phyloP scores from a whole-genome alignment of 2,888 invertebrate species.

The Meghimatium bilineatum region DNA sequence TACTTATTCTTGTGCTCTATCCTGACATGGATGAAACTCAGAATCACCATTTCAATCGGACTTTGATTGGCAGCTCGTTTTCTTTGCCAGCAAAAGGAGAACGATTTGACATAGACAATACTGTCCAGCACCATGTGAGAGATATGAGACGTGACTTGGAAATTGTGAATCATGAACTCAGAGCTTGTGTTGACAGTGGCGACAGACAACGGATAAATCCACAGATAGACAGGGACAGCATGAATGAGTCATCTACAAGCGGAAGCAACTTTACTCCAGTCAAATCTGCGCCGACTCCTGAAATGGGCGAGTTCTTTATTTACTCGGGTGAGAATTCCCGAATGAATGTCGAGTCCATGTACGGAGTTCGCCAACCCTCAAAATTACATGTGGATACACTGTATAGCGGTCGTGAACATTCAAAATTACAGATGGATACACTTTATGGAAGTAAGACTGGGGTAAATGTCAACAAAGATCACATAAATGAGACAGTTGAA shows the following conservation, averaged over 20 bases:
- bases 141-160: constrained; percentile 19
- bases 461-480: not conserved
- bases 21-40: constrained; percentile 31
- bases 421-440: not conserved
- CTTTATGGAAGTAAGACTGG: constrained; percentile 2
- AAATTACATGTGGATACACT: constrained; percentile 32
- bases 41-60: constrained; percentile 27
- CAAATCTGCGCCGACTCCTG: constrained; percentile 13
- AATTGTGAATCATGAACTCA: constrained; percentile 17
- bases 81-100: constrained; percentile 20
- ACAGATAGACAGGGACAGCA: constrained; percentile 2
- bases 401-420: not conserved
- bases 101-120: not conserved
- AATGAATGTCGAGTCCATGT: constrained; percentile 28
- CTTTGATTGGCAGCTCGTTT: constrained; percentile 25
- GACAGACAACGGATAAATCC: constrained; percentile 10
- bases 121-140: constrained; percentile 21
- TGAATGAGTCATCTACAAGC: not conserved
- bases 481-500: not conserved
- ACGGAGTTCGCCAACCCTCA: not conserved
- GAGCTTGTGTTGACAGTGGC: not conserved
- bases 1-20: not conserved
- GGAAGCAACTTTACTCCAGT: not conserved
- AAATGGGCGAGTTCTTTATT: constrained; percentile 38
- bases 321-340: constrained; percentile 28